Conservation (phyloP, 2,797 vertebrate genomes). For the Sebastes hubbsi region DNA sequence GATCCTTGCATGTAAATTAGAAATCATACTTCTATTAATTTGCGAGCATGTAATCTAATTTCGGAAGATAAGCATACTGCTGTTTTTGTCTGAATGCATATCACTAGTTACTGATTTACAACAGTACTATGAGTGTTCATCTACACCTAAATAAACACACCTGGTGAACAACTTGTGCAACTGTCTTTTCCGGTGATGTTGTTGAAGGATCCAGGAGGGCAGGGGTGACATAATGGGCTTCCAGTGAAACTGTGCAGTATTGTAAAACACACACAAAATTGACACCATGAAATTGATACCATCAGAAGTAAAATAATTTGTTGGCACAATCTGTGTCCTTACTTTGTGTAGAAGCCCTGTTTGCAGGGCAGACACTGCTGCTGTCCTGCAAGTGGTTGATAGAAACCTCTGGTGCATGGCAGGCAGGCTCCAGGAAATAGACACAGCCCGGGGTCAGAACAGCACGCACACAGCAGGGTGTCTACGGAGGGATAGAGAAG, state of each 20-base stretch:
- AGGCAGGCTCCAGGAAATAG: constrained; percentile 77
- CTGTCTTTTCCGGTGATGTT: constrained; percentile 77
- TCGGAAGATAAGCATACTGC: not conserved
- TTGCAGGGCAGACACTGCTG: constrained; percentile 83
- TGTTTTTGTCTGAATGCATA: not conserved
- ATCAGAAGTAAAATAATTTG: not conserved
- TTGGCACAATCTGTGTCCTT: constrained; percentile 22
- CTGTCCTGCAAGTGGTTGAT: constrained; percentile 84
- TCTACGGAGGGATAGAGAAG: constrained; percentile 58
- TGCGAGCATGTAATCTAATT: not conserved
- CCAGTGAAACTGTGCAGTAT: constrained; percentile 74
- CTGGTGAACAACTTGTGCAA: constrained; percentile 83
- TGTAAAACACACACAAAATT: not conserved
- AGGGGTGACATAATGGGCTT: constrained; percentile 82
- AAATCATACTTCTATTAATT: not conserved
- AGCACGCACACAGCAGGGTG: constrained; percentile 84
- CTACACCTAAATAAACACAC: constrained; percentile 65
- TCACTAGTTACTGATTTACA: not conserved
- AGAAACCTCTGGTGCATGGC: constrained; percentile 81
- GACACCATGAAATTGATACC: not conserved
- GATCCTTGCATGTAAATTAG: not conserved
- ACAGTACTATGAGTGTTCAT: not conserved
- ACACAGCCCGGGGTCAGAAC: constrained; percentile 77
- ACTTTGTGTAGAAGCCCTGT: constrained; percentile 86
- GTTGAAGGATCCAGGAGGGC: constrained; percentile 81